A percentile compares a stretch with the other conserved stretches of the same genome.
phyloP scores from a whole-genome alignment of 2,888 invertebrate species.

The Xestoiulus laeticollis region DNA sequence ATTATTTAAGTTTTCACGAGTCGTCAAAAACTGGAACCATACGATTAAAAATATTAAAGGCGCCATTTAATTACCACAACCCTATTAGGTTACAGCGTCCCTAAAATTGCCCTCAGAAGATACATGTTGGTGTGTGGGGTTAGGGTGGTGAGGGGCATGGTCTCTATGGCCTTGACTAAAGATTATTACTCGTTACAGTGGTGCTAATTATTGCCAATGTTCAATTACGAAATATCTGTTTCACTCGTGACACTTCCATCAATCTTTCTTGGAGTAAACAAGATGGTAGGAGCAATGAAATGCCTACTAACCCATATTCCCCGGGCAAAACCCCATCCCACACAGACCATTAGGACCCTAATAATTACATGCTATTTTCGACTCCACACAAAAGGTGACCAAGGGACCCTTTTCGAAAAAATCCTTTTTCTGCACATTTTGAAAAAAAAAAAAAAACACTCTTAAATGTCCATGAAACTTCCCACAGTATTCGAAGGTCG shows the following conservation, averaged over 20 bases:
- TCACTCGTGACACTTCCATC: constrained; percentile 13
- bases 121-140: not conserved
- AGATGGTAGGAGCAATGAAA: not conserved
- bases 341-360: not conserved
- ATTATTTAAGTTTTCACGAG: constrained; percentile 18
- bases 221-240: constrained; percentile 33
- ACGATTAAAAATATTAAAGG: not conserved
- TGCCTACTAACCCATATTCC: constrained; percentile 29
- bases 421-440: not conserved
- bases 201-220: constrained; percentile 35
- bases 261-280: constrained; percentile 18
- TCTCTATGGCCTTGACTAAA: constrained; percentile 4
- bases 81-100: constrained; percentile 16
- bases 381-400: not conserved
- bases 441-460: not conserved
- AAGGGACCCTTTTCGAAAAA: not conserved
- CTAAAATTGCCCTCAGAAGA: not conserved
- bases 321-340: not conserved
- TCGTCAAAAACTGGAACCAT: constrained; percentile 35
- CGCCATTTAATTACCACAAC: constrained; percentile 19
- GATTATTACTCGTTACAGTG: constrained; percentile 31
- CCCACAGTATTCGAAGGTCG: constrained; percentile 1
- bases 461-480: not conserved
- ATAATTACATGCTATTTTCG: constrained; percentile 1
- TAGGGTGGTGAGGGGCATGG: not conserved